Conservation (phyloP, 2,797 vertebrate species). For the Hippocampus kuda region DNA sequence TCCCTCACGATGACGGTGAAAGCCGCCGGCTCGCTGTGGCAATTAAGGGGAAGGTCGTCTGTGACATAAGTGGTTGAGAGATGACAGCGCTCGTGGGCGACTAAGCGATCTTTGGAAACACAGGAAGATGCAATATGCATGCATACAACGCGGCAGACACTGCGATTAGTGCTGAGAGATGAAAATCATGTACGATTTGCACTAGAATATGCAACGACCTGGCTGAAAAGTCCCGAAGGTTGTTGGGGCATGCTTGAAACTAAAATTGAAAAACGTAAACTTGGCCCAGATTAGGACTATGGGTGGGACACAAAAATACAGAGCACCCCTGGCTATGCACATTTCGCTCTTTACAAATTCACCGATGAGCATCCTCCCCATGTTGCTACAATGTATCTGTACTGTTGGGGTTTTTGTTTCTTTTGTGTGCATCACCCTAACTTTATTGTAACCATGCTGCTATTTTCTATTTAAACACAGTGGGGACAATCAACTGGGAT, state of each 20-base stretch:
- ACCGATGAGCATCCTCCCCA: no score
- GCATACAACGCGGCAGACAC: background rate
- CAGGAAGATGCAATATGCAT: background rate
- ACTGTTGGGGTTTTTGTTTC: no score
- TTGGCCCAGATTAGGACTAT: background rate
- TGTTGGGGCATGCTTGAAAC: background rate
- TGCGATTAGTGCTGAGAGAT: background rate
- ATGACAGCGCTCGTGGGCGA: conserved; percentile 2
- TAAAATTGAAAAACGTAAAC: background rate
- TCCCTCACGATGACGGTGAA: conserved; percentile 28
- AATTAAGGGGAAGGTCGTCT: conserved; percentile 40
- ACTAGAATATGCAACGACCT: background rate
- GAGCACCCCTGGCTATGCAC: no score
- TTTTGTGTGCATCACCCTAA: no score
- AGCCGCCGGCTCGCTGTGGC: conserved; percentile 25
- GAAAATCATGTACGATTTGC: background rate
- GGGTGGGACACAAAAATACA: background rate
- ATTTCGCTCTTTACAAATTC: no score
- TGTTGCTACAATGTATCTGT: no score
- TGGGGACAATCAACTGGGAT: no score
- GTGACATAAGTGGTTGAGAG: conserved; percentile 22
- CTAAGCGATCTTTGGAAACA: background rate
- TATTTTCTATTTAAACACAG: no score
- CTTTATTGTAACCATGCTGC: no score
- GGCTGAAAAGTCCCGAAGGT: background rate